A percentile compares a stretch with the other conserved stretches of the same genome.
These are phyloP conservation scores for Lacerta agilis DNA, from an alignment of 2,797 vertebrate genomes.

Conservation along the genomic window DNA sequence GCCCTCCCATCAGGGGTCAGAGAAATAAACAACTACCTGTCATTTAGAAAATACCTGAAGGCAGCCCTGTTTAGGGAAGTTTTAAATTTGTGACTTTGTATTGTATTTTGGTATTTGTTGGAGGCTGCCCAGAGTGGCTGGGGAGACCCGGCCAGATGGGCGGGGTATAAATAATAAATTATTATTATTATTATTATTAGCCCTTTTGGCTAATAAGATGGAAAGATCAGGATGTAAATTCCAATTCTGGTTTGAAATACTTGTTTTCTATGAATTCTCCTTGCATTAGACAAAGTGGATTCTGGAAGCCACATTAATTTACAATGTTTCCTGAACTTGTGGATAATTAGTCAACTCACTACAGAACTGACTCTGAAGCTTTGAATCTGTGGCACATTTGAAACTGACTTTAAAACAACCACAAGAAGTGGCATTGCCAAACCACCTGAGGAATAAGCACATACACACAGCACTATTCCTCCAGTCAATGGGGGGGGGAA, in stretches of 20 bases:
- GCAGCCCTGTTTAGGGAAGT: no score
- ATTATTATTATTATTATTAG: no score
- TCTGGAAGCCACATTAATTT: slow-evolving; percentile 14
- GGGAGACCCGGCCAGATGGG: no score
- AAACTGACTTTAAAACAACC: slow-evolving; percentile 39
- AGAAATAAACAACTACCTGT: no score
- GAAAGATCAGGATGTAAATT: neutral
- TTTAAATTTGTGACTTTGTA: no score
- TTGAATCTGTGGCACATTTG: slow-evolving; percentile 44
- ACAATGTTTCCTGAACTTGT: slow-evolving; percentile 46
- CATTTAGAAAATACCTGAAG: no score
- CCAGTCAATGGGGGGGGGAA: slow-evolving; percentile 32
- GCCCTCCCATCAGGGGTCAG: no score
- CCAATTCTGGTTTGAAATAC: neutral
- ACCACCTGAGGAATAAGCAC: slow-evolving; percentile 63
- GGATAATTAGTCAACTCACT: slow-evolving; percentile 60
- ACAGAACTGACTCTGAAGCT: slow-evolving; percentile 33
- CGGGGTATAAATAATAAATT: no score
- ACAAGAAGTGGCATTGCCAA: slow-evolving; percentile 50
- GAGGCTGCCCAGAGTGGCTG: no score
- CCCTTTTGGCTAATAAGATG: neutral
- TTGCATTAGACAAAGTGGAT: neutral
- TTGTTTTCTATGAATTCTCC: neutral
- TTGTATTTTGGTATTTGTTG: no score
- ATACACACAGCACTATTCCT: slow-evolving; percentile 29